A percentile compares a stretch with the other conserved stretches of the same genome.
These are phyloP conservation scores for Ennomos quercinarius DNA, from an alignment of 2,888 invertebrate genomes.

Conservation along the genomic window DNA sequence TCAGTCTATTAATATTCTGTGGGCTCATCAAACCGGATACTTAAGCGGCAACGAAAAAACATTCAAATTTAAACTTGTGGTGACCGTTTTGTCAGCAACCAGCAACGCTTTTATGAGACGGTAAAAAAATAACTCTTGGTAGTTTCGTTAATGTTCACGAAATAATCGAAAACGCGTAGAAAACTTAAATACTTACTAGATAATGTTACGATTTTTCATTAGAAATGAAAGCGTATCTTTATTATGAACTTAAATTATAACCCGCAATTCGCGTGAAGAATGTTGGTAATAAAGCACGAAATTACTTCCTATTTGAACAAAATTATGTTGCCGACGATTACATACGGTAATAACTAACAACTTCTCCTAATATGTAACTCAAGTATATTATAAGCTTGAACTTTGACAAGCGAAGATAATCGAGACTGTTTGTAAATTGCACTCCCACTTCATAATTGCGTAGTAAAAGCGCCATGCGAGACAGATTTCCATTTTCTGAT, in stretches of 20 bases:
- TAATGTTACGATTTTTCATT: constrained; percentile 50
- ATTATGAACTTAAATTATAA: constrained; percentile 68
- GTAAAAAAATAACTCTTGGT: too few relatives aligned
- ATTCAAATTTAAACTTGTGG: constrained; percentile 28
- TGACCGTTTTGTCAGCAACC: neutral
- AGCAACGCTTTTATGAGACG: neutral
- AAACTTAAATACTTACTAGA: constrained; percentile 19
- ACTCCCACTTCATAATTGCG: constrained; percentile 32
- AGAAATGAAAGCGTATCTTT: constrained; percentile 72
- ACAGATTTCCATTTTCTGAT: constrained; percentile 27
- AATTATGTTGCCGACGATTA: constrained; percentile 42
- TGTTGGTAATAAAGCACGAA: constrained; percentile 72
- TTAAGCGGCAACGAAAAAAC: constrained; percentile 52
- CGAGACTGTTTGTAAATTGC: constrained; percentile 30
- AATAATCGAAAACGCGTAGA: constrained; percentile 1
- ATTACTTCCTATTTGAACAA: constrained; percentile 70
- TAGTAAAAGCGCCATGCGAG: constrained; percentile 23
- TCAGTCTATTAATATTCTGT: constrained; percentile 65
- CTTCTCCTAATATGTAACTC: constrained; percentile 27
- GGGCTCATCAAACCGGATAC: constrained; percentile 59
- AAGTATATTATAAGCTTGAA: constrained; percentile 21
- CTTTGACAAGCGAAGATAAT: constrained; percentile 35
- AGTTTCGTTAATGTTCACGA: too few relatives aligned
- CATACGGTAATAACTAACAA: constrained; percentile 14
- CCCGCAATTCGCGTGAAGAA: constrained; percentile 69